These are phyloP conservation scores for Anthopleura xanthogrammica DNA, from an alignment of 92 coral and sea anemone genomes.

Conservation along the genomic window DNA sequence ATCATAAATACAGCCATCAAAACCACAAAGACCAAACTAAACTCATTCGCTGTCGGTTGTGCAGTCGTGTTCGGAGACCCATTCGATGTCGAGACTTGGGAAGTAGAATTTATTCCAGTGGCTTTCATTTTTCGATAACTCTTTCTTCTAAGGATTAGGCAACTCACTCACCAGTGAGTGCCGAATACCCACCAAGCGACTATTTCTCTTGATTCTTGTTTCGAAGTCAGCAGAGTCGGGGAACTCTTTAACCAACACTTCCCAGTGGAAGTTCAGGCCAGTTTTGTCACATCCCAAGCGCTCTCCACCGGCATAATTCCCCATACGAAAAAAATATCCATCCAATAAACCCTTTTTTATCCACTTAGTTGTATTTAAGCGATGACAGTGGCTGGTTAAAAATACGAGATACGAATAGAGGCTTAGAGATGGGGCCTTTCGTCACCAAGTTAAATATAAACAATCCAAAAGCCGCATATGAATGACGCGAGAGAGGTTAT, in stretches of 20 bases:
- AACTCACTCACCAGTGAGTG: background rate
- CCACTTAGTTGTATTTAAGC: slow-evolving; percentile 12
- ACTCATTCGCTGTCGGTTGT: slow-evolving; percentile 12
- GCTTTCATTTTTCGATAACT: background rate
- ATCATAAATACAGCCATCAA: slow-evolving; percentile 53
- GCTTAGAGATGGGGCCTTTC: slow-evolving; percentile 7
- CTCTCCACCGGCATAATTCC: background rate
- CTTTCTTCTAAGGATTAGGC: background rate
- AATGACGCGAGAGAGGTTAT: background rate
- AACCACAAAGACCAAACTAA: slow-evolving; percentile 36
- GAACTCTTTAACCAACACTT: background rate
- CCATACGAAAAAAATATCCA: slow-evolving; percentile 17
- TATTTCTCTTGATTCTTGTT: background rate
- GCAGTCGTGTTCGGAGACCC: slow-evolving; percentile 15
- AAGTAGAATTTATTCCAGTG: background rate
- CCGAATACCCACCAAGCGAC: background rate
- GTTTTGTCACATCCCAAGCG: background rate
- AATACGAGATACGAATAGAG: background rate
- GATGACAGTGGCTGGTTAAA: slow-evolving; percentile 4
- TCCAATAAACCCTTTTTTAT: slow-evolving; percentile 8
- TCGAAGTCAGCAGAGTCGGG: background rate
- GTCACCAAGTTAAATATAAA: slow-evolving; percentile 29
- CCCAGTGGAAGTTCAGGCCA: background rate
- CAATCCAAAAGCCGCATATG: slow-evolving; percentile 15
- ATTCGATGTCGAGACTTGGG: slow-evolving; percentile 13